phyloP scores from a whole-genome alignment of 2,888 invertebrate genomes.

The Perithous albicinctus region DNA sequence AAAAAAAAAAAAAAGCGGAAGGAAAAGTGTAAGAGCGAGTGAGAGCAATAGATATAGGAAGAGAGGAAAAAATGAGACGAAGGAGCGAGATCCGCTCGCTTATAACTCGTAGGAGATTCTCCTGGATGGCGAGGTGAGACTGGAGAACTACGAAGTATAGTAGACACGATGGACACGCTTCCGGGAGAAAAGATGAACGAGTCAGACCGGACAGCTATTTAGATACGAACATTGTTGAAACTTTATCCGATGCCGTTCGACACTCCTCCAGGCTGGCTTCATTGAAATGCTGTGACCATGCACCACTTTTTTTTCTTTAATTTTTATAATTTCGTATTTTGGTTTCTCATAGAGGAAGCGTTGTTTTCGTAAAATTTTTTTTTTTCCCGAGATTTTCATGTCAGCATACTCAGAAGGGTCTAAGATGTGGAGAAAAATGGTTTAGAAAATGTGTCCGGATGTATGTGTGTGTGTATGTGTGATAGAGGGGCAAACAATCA shows the following conservation, averaged over 20 bases:
- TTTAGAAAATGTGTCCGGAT: no score
- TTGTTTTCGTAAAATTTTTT: no score
- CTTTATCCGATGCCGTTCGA: neutral
- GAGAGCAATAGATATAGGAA: neutral
- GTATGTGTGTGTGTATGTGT: no score
- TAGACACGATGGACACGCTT: constrained; percentile 15
- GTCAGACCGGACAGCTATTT: neutral
- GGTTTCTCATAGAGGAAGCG: no score
- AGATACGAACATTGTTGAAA: neutral
- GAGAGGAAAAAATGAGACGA: constrained; percentile 9
- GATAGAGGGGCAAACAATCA: no score
- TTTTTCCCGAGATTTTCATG: no score
- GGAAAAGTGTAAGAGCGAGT: constrained; percentile 18
- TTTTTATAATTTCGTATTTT: no score
- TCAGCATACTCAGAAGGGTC: no score
- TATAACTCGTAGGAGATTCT: constrained; percentile 12
- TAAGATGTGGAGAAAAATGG: no score
- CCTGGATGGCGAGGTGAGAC: neutral
- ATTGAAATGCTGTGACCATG: no score
- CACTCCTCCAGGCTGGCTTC: neutral
- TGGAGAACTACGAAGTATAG: neutral
- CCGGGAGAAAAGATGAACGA: constrained; percentile 17
- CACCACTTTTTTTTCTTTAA: no score
- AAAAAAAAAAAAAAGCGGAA: constrained; percentile 35
- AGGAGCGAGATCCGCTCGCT: neutral